Percentiles rank a stretch among this genome's conserved stretches.
phyloP scores from a whole-genome alignment of 1,140 invertebrate genomes.

The Drosophila aff. region DNA sequence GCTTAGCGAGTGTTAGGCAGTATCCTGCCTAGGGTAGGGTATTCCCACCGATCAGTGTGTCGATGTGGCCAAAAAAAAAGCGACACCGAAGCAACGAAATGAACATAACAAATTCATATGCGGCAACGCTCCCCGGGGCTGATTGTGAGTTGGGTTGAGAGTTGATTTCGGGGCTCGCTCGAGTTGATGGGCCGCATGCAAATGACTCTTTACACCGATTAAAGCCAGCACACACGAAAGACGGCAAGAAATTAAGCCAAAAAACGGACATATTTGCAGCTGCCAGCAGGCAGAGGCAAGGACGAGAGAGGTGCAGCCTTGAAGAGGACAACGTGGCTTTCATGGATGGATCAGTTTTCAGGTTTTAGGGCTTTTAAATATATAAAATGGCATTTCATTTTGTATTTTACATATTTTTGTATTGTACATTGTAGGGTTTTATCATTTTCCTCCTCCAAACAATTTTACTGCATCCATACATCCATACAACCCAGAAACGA shows the following conservation, averaged over 20 bases:
- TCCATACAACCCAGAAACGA: neutral
- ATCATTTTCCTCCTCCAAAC: too few species aligned
- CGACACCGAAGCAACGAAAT: conserved; percentile 27
- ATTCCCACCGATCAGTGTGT: conserved; percentile 30
- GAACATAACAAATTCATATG: conserved; percentile 63
- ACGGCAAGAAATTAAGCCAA: conserved; percentile 40
- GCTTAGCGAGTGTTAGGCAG: neutral
- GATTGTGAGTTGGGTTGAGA: conserved; percentile 15
- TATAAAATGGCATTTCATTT: neutral
- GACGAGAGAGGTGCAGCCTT: conserved; percentile 21
- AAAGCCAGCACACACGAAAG: conserved; percentile 37
- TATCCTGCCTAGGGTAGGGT: conserved; percentile 9
- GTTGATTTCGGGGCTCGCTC: neutral
- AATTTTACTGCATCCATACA: too few species aligned
- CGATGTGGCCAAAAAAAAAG: conserved; percentile 50
- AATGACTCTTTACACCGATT: conserved; percentile 70
- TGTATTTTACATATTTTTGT: neutral
- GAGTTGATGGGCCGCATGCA: conserved; percentile 71
- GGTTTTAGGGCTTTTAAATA: neutral
- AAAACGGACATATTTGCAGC: conserved; percentile 1
- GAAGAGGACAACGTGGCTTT: conserved; percentile 14
- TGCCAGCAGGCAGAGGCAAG: neutral
- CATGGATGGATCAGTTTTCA: neutral
- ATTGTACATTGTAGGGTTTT: too few species aligned
- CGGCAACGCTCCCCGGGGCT: conserved; percentile 52